These are phyloP conservation scores for Cephalopachus bancanus DNA, from an alignment of 2,797 vertebrate genomes.

Conservation along the genomic window DNA sequence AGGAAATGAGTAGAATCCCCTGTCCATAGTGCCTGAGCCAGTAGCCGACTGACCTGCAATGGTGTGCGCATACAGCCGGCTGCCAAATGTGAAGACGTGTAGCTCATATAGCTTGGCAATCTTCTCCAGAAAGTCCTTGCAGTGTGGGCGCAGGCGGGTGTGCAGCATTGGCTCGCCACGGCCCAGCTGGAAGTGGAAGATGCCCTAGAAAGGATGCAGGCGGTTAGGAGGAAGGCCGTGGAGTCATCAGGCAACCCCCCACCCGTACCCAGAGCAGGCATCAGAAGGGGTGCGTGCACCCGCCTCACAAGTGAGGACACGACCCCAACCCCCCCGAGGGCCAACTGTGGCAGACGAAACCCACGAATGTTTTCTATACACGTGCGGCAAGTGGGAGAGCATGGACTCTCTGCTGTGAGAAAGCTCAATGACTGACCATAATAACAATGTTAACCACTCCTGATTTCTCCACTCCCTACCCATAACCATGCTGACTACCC, in stretches of 20 bases:
- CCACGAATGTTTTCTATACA: not conserved
- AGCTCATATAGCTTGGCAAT: slow-evolving; percentile 97
- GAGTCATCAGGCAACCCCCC: not conserved
- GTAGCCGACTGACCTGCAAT: slow-evolving; percentile 91
- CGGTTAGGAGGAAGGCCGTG: not conserved
- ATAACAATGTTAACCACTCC: no score
- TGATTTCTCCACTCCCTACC: no score
- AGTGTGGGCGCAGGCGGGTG: slow-evolving; percentile 98
- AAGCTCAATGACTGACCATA: not conserved
- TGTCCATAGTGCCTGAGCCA: accelerated
- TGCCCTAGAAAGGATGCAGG: slow-evolving; percentile 91
- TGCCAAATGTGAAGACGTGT: slow-evolving; percentile 99
- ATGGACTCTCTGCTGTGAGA: not conserved
- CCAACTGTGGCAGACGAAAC: not conserved
- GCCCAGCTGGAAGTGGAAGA: slow-evolving; percentile 98
- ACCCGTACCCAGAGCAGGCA: no score
- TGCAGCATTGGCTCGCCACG: slow-evolving; percentile 98
- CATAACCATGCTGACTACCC: no score
- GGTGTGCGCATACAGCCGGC: slow-evolving; percentile 98
- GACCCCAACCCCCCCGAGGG: not conserved
- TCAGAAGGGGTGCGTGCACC: no score
- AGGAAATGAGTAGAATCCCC: not conserved
- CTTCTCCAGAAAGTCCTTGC: slow-evolving; percentile 98
- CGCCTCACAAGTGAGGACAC: not conserved
- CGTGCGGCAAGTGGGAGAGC: accelerated